Evolutionary conservation across 1,140 invertebrate genomes (phyloP), one percentile per base, ranked within the genome.

Genomic region (Lepidurus couesii): DNA sequence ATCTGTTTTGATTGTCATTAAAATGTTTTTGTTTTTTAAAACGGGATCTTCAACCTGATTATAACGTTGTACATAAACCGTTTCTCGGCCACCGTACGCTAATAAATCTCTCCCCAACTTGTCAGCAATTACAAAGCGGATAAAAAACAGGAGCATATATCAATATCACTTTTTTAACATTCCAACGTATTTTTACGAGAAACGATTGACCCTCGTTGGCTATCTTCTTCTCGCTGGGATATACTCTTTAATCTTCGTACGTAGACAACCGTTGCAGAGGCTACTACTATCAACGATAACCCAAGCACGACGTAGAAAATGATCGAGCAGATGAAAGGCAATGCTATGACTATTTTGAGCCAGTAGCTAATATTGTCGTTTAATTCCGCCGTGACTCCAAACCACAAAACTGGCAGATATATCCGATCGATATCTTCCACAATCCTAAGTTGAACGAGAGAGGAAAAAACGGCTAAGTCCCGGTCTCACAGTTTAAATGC

Each of bases 371-470:
- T 79, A 9, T 43, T 42, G n/a, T 79, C 78, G 44, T 75, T 45
- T 42, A 79, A 34, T n/a, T 79, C 73, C 78, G 78, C 78, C 13
- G 43, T 42, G 6, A 79, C 78, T 6, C 53, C 73, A 34, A 79
- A 79, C 78, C 78, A 79, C 11, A 79, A 44, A 45, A 79, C 47
- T 8, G 78, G 78, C 21, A 77, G 43, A 45, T 79, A 79, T 24
- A 24, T 21, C 73, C 42, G 34, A 9, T 73, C 34, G 10, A 77
- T 7, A 21, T 45, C 75, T 47, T 45, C 26, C 76, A 77, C 26
- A 45, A 77, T 43, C 13, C 76, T 77, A 26, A 8, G 45, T 24
- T 13, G n/a, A 4, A 77, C 26, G 47, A 44, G 44, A 77, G 42
- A 1, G 42, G 2, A 77, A 34, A 7, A 42, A 42, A 44, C 21